phyloP scores from a whole-genome alignment of 2,888 invertebrate genomes.

The Drosophila yooni region DNA sequence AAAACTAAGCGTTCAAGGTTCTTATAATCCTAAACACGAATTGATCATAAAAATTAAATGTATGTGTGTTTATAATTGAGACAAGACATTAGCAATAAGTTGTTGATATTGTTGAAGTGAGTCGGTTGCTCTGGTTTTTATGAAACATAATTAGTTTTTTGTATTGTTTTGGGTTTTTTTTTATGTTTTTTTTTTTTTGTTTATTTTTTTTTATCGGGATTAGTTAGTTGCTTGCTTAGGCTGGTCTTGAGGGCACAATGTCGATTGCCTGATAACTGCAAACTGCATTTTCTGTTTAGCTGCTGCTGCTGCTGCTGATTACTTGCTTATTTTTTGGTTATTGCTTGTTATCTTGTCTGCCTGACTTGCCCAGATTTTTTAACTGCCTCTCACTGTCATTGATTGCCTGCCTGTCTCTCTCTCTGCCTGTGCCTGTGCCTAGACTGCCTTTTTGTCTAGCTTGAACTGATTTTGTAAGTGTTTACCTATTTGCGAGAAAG shows the following conservation, averaged over 20 bases:
- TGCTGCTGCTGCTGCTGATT: conserved; percentile 40
- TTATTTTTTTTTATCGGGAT: conserved; percentile 32
- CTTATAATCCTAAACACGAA: conserved; percentile 78
- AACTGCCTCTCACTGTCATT: conserved; percentile 69
- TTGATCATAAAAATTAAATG: conserved; percentile 66
- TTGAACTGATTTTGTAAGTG: conserved; percentile 81
- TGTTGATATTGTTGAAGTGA: conserved; percentile 49
- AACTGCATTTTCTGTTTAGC: conserved; percentile 45
- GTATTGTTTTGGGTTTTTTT: conserved; percentile 30
- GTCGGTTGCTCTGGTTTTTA: conserved; percentile 21
- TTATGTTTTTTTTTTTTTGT: conserved; percentile 14
- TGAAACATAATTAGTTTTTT: conserved; percentile 34
- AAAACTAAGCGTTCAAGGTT: conserved; percentile 76
- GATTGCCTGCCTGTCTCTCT: conserved; percentile 56
- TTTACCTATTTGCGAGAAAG: conserved; percentile 83
- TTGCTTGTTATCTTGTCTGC: conserved; percentile 61
- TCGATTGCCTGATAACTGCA: conserved; percentile 47
- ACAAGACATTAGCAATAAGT: conserved; percentile 59
- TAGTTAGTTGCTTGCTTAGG: conserved; percentile 48
- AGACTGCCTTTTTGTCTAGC: conserved; percentile 78
- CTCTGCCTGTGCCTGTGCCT: conserved; percentile 68
- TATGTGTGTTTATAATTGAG: conserved; percentile 47
- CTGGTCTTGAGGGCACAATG: conserved; percentile 48
- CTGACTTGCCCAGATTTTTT: conserved; percentile 58
- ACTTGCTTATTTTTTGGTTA: conserved; percentile 23